Conservation (phyloP, 2,113 vertebrate genomes). For the Pithys albifrons region DNA sequence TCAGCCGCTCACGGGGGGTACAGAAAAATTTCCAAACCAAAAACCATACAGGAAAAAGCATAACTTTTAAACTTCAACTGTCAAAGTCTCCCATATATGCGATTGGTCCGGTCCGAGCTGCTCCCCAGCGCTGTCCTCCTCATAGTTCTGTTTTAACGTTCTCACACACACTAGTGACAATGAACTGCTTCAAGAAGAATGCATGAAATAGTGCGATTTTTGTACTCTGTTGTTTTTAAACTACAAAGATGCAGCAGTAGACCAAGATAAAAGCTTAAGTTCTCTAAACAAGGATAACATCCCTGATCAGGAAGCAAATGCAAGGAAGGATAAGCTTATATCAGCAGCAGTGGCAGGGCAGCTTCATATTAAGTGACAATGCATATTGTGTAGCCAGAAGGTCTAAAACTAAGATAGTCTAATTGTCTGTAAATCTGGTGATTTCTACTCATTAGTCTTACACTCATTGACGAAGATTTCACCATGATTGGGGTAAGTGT, state of each 20-base stretch:
- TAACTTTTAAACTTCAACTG: no score
- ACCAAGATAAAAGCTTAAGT: not conserved
- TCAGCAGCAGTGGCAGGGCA: accelerated
- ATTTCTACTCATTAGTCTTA: not conserved
- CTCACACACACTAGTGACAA: not conserved
- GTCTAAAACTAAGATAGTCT: not conserved
- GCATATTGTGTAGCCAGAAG: not conserved
- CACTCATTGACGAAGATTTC: not conserved
- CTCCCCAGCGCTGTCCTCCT: no score
- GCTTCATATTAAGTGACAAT: not conserved
- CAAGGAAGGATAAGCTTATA: not conserved
- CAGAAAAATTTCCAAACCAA: no score
- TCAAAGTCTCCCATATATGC: no score
- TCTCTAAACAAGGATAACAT: not conserved
- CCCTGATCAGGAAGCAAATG: not conserved
- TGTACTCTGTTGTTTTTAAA: not conserved
- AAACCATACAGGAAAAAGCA: no score
- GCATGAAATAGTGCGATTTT: not conserved
- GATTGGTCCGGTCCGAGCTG: no score
- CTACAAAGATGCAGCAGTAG: not conserved
- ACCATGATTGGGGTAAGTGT: not conserved
- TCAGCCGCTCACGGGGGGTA: no score
- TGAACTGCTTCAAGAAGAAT: not conserved
- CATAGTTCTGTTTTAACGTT: no score
- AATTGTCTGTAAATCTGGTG: not conserved